phyloP scores from a whole-genome alignment of 2,113 vertebrate species.

The Hypocryptadius cinnamomeus region DNA sequence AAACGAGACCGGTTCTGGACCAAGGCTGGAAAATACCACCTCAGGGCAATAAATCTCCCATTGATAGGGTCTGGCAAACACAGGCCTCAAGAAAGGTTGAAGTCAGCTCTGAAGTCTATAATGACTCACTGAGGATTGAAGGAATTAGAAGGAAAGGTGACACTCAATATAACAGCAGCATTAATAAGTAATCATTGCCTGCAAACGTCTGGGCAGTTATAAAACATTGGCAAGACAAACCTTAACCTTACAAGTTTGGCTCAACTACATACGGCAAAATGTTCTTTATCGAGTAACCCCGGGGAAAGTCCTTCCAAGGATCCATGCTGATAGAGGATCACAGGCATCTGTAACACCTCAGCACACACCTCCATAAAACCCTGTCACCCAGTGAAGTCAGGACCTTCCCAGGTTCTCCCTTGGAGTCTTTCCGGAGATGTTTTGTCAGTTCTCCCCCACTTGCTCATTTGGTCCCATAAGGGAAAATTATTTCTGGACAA shows the following conservation, averaged over 20 bases:
- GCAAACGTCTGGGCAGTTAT: slow-evolving; percentile 29
- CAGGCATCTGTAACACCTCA: slow-evolving; percentile 8
- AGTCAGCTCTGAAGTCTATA: slow-evolving; percentile 52
- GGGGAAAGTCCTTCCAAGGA: not conserved
- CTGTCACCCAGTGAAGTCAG: not conserved
- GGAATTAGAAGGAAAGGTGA: slow-evolving; percentile 46
- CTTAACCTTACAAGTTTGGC: slow-evolving; percentile 27
- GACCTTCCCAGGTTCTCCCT: not conserved
- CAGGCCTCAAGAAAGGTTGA: slow-evolving; percentile 42
- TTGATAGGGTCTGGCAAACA: slow-evolving; percentile 60
- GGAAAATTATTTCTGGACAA: slow-evolving; percentile 38
- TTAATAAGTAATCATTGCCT: slow-evolving; percentile 31
- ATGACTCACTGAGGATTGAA: slow-evolving; percentile 52
- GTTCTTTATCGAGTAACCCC: not conserved
- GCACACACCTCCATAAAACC: not conserved
- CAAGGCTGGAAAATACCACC: slow-evolving; percentile 57
- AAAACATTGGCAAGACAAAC: slow-evolving; percentile 39
- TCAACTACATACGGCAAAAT: not conserved
- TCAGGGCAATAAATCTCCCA: slow-evolving; percentile 58
- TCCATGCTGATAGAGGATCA: slow-evolving; percentile 2
- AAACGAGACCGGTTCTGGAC: slow-evolving; percentile 16
- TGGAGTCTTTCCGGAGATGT: not conserved
- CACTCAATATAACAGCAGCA: not conserved
- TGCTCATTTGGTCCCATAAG: not conserved
- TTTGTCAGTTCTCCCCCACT: not conserved